These are phyloP conservation scores for Eudemis profundana DNA, from an alignment of 2,888 invertebrate genomes.

Conservation along the genomic window DNA sequence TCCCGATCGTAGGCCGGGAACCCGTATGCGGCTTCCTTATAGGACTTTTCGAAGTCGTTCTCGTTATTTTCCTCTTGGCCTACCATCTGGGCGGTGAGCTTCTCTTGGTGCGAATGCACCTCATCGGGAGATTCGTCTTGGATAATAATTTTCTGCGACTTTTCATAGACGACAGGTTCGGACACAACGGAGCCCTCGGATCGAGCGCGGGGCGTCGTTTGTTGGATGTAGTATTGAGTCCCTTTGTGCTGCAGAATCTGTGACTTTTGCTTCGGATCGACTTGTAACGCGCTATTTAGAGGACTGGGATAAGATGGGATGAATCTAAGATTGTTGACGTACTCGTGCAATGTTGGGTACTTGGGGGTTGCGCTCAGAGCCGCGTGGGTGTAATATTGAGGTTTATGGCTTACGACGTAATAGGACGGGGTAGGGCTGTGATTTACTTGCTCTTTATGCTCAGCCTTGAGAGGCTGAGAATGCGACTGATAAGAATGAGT, in stretches of 20 bases:
- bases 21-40: constrained; percentile 75
- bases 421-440: constrained; percentile 30
- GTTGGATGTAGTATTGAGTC: constrained; percentile 46
- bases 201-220: constrained; percentile 47
- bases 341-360: constrained; percentile 62
- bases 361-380: constrained; percentile 52
- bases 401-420: constrained; percentile 35
- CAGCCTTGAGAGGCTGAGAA: constrained; percentile 48
- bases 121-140: constrained; percentile 70
- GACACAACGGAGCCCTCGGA: constrained; percentile 49
- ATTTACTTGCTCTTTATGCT: constrained; percentile 50
- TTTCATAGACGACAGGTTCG: constrained; percentile 64
- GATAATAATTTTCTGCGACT: constrained; percentile 69
- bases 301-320: constrained; percentile 55
- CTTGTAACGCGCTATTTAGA: constrained; percentile 57
- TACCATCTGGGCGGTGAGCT: constrained; percentile 64
- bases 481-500: constrained; percentile 29
- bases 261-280: constrained; percentile 66
- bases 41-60: constrained; percentile 78
- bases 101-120: constrained; percentile 63
- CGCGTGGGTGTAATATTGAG: constrained; percentile 50
- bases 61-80: constrained; percentile 74
- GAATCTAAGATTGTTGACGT: constrained; percentile 67
- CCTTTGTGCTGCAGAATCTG: constrained; percentile 48
- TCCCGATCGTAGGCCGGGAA: constrained; percentile 71